A percentile compares a stretch with the other conserved stretches of the same genome.
phyloP scores from a whole-genome alignment of 2,888 invertebrate species.

The Xylocampa areola region DNA sequence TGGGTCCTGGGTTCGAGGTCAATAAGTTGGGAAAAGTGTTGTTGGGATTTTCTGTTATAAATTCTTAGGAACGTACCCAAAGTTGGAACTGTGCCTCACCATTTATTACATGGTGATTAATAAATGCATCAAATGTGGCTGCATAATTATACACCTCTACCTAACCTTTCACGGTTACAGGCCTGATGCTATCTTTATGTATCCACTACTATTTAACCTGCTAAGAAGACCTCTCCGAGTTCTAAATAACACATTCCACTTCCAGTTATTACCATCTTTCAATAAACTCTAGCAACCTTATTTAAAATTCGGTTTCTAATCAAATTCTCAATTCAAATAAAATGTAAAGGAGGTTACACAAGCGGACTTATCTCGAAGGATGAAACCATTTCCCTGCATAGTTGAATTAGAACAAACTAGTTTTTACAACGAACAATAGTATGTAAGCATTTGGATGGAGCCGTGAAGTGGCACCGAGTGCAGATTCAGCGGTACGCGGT shows the following conservation, averaged over 20 bases:
- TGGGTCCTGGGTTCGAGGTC: no score
- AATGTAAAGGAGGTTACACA: conserved; percentile 27
- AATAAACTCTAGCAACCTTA: conserved; percentile 23
- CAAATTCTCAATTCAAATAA: conserved; percentile 24
- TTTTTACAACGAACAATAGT: conserved; percentile 54
- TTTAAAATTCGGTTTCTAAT: conserved; percentile 31
- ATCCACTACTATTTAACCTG: not conserved
- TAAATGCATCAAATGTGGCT: no score
- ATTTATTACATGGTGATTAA: no score
- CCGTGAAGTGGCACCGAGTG: conserved; percentile 63
- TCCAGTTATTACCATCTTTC: conserved; percentile 14
- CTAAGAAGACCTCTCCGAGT: not conserved
- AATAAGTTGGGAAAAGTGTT: no score
- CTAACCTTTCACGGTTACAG: no score
- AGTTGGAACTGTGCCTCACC: no score
- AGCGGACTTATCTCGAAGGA: conserved; percentile 32
- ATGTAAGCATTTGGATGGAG: conserved; percentile 57
- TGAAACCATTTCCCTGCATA: conserved; percentile 31
- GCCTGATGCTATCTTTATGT: no score
- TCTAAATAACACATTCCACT: not conserved
- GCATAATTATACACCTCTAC: no score
- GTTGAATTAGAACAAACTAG: conserved; percentile 54
- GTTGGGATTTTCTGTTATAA: no score
- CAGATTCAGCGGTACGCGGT: conserved; percentile 66
- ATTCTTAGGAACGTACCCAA: no score